Conservation (phyloP, 2,113 vertebrate genomes). For the Gambusia affinis region DNA sequence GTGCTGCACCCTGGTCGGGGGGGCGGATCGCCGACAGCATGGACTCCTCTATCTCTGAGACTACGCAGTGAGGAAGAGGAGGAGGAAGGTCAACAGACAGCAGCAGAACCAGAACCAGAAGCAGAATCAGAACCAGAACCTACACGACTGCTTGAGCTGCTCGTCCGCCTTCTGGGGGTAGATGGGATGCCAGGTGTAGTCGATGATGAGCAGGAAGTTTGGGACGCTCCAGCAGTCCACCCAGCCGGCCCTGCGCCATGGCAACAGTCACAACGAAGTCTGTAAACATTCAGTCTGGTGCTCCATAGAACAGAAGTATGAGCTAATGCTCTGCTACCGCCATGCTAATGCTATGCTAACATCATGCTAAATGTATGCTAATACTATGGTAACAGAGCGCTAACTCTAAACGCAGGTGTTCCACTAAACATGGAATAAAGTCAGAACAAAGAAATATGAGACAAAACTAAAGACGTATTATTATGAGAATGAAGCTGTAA, state of each 20-base stretch:
- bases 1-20: conserved; percentile 79
- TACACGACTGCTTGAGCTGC: conserved; percentile 94
- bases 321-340: too few species aligned
- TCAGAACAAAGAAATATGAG: too few species aligned
- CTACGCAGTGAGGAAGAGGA: conserved; percentile 62
- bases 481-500: too few species aligned
- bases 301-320: too few species aligned
- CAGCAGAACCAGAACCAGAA: background rate
- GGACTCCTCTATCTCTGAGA: conserved; percentile 96
- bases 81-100: background rate
- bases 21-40: conserved; percentile 91
- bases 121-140: conserved; percentile 73
- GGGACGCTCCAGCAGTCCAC: conserved; percentile 98
- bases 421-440: too few species aligned
- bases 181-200: conserved; percentile 98
- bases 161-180: conserved; percentile 97
- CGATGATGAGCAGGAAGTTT: conserved; percentile 91
- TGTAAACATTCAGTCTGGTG: too few species aligned
- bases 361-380: too few species aligned
- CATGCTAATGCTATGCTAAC: too few species aligned
- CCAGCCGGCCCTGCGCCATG: conserved; percentile 87
- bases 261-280: conserved; percentile 10
- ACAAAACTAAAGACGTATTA: too few species aligned
- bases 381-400: too few species aligned
- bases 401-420: too few species aligned